A percentile compares a stretch with the other conserved stretches of the same genome.
Conservation (phyloP, 2,888 invertebrate species). For the Acleris cristana region DNA sequence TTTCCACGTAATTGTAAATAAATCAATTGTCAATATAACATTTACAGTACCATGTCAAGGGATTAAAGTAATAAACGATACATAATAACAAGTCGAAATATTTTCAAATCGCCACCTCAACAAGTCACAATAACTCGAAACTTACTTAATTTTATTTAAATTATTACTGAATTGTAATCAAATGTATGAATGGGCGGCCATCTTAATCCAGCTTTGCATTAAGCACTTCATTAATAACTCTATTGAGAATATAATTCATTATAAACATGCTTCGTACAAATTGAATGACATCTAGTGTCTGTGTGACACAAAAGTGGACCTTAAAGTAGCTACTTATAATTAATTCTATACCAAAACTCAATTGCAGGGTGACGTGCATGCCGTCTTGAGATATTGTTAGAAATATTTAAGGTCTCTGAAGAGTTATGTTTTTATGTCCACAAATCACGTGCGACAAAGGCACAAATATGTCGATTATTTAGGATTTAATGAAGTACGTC, state of each 20-base stretch:
- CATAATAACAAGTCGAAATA: conserved; percentile 49
- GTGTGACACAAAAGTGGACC: background rate
- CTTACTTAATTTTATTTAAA: conserved; percentile 34
- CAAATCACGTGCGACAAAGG: conserved; percentile 76
- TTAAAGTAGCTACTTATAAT: conserved; percentile 5
- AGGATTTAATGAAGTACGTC: conserved; percentile 77
- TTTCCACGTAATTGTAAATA: background rate
- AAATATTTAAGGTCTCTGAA: background rate
- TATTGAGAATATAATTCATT: conserved; percentile 32
- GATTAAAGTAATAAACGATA: conserved; percentile 21
- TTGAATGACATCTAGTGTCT: conserved; percentile 24
- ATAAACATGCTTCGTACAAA: conserved; percentile 32
- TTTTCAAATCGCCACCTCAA: conserved; percentile 63
- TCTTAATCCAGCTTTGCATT: conserved; percentile 36
- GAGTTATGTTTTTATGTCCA: conserved; percentile 67
- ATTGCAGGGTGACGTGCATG: too few species aligned
- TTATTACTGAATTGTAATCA: conserved; percentile 29
- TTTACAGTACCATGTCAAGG: conserved; percentile 10
- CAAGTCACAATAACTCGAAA: conserved; percentile 47
- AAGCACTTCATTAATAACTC: conserved; percentile 32
- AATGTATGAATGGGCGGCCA: conserved; percentile 24
- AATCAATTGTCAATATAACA: conserved; percentile 9
- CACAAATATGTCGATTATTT: conserved; percentile 71
- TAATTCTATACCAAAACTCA: too few species aligned
- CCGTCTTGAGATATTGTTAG: background rate